A percentile compares a stretch with the other conserved stretches of the same genome.
Conservation (phyloP, 1,140 invertebrate genomes). For the Drosophila navojoa region DNA sequence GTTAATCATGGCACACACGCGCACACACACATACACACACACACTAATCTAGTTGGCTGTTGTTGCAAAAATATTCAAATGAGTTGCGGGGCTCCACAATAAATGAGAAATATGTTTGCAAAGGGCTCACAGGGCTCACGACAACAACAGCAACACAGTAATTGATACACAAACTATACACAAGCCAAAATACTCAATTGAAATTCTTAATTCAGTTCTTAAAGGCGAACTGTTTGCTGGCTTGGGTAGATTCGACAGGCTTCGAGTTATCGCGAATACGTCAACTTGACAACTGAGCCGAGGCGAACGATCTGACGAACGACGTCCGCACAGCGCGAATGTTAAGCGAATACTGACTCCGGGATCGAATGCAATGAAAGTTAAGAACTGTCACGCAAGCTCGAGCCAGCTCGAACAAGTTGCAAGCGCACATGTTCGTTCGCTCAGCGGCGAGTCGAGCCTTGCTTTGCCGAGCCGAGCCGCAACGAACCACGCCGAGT, state of each 20-base stretch:
- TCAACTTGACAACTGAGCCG: slow-evolving; percentile 26
- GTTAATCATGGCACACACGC: slow-evolving; percentile 60
- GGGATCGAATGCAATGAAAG: slow-evolving; percentile 35
- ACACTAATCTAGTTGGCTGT: slow-evolving; percentile 45
- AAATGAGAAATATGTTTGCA: slow-evolving; percentile 48
- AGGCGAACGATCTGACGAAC: slow-evolving; percentile 20
- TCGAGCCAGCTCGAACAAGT: slow-evolving; percentile 36
- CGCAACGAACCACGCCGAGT: neutral
- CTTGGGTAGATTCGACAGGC: neutral
- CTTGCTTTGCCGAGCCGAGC: neutral
- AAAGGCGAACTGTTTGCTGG: neutral
- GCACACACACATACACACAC: slow-evolving; percentile 11
- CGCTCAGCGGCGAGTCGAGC: neutral
- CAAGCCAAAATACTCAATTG: neutral
- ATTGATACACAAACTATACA: slow-evolving; percentile 26
- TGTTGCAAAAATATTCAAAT: slow-evolving; percentile 66
- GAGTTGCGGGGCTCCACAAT: slow-evolving; percentile 52
- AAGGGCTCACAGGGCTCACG: slow-evolving; percentile 25
- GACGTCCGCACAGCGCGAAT: slow-evolving; percentile 39
- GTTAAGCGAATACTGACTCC: slow-evolving; percentile 67
- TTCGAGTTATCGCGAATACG: slow-evolving; percentile 30
- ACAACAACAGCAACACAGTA: slow-evolving; percentile 4
- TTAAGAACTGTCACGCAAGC: slow-evolving; percentile 44
- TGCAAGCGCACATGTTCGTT: slow-evolving; percentile 28
- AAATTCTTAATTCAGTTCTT: slow-evolving; percentile 8